Conservation (phyloP, 2,888 invertebrate species). For the Patella depressa region DNA sequence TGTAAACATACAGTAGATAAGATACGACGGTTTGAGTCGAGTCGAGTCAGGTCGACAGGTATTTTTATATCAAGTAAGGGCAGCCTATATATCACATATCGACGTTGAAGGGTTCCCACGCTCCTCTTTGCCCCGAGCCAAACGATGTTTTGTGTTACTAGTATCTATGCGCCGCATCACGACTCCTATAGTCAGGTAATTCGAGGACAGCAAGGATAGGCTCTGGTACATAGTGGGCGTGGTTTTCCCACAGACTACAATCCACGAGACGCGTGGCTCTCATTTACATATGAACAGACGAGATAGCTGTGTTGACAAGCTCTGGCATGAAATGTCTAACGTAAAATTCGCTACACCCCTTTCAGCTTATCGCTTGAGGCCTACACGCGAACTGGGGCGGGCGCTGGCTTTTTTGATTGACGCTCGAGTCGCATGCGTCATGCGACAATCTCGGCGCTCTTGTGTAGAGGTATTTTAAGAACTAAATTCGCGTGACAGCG, state of each 20-base stretch:
- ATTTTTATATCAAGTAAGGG: neutral
- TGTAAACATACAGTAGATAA: neutral
- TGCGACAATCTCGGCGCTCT: neutral
- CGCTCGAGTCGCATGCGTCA: conserved; percentile 17
- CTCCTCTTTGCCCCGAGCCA: conserved; percentile 9
- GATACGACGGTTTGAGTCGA: neutral
- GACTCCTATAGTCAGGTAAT: neutral
- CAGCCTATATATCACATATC: conserved; percentile 5
- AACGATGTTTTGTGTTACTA: neutral
- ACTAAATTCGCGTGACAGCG: neutral
- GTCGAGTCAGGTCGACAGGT: neutral
- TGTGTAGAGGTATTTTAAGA: neutral
- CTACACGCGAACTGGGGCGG: conserved; percentile 20
- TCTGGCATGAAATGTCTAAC: conserved; percentile 8
- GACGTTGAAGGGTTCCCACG: conserved; percentile 1
- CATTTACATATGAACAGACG: conserved; percentile 23
- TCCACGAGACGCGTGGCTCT: conserved; percentile 39
- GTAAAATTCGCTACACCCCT: conserved; percentile 3
- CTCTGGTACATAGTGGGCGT: conserved; percentile 25
- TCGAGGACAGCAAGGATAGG: conserved; percentile 8
- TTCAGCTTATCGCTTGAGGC: conserved; percentile 12
- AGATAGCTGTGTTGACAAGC: conserved; percentile 9
- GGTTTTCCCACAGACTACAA: conserved; percentile 41
- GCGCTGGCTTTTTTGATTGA: conserved; percentile 16
- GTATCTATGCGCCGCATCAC: conserved; percentile 8